phyloP scores from a whole-genome alignment of 1,140 invertebrate species.

The Alviniconcha marisindica region DNA sequence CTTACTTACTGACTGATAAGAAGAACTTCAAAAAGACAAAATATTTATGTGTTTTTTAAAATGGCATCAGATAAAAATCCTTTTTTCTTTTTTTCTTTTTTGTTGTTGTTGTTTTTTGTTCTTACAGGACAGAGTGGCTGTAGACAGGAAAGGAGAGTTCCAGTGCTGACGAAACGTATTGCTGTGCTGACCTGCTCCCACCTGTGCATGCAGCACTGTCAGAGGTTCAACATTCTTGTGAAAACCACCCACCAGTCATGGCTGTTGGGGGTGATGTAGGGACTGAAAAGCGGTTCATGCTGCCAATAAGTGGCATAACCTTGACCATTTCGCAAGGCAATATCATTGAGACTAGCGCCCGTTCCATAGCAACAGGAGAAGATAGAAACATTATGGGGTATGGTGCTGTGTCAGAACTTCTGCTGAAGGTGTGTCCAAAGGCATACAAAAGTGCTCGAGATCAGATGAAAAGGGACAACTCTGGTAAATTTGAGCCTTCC shows the following conservation, averaged over 20 bases:
- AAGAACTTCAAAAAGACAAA: no score
- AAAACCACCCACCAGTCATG: not conserved
- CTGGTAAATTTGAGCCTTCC: not conserved
- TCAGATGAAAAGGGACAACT: not conserved
- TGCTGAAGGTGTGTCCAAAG: not conserved
- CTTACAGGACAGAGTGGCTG: no score
- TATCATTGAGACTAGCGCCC: slow-evolving; percentile 10
- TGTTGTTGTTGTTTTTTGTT: no score
- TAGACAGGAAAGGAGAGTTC: no score
- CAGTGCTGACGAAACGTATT: not conserved
- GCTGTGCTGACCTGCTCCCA: not conserved
- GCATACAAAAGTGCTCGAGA: not conserved
- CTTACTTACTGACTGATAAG: no score
- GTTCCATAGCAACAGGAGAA: slow-evolving; percentile 12
- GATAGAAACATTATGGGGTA: not conserved
- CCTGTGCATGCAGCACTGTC: no score
- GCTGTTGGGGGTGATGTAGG: not conserved
- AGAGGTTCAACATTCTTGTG: not conserved
- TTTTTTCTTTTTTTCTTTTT: no score
- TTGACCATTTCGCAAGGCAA: not conserved
- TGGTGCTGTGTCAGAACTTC: slow-evolving; percentile 10
- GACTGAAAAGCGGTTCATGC: not conserved
- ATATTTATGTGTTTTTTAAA: no score
- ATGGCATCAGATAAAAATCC: no score
- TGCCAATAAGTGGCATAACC: not conserved